Evolutionary conservation across 1,140 invertebrate species (phyloP), one percentile per base, ranked within the genome.

Genomic region (Drosophila kikkawai): DNA sequence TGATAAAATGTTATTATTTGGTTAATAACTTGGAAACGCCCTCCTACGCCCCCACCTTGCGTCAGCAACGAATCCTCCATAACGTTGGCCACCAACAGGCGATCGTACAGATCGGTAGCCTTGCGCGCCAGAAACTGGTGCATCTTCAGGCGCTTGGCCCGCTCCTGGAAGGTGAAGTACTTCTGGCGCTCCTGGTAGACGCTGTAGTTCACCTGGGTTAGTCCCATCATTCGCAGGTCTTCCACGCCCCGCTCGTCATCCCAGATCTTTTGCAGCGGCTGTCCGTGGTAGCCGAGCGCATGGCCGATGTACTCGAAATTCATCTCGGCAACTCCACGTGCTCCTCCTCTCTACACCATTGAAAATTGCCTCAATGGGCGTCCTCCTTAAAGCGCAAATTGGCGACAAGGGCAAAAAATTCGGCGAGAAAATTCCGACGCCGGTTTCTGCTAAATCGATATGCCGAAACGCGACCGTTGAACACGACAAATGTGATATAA

Each of bases 111-210:
- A 41, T 94, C 93, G 82, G 94, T 94, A 7, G 96, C 96, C 93
- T 97, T 97, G 80, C 96, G 96, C 15, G 95, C 95, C 82, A 97
- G 95, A 92, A 97, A 97, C 81, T 97, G 96, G 83, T 97, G 96
- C 50, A 97, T 93, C 87, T 96, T 96, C 26, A 97, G 92, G n/a
- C 96, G 94, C 91, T 97, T 97, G 1, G 96, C 95, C 60, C 96
- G 94, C 91, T 97, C 96, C 93, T 96, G 96, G 91, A 97, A 97
- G 51, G 96, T 96, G 19, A 95, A 93, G 87, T 94, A 94, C 91
- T 97, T 97, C 76, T 97, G 96, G 7, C 97, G 94, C 61, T 96
- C 95, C 80, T 96, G 95, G 92, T 97, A 97, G 45, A 96, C 95
- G 45, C 95, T 94, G 92, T 95, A 97, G 93, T 95, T 96, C 15